These are phyloP conservation scores for Metallyticus violacea DNA, from an alignment of 2,888 invertebrate species.

Conservation along the genomic window DNA sequence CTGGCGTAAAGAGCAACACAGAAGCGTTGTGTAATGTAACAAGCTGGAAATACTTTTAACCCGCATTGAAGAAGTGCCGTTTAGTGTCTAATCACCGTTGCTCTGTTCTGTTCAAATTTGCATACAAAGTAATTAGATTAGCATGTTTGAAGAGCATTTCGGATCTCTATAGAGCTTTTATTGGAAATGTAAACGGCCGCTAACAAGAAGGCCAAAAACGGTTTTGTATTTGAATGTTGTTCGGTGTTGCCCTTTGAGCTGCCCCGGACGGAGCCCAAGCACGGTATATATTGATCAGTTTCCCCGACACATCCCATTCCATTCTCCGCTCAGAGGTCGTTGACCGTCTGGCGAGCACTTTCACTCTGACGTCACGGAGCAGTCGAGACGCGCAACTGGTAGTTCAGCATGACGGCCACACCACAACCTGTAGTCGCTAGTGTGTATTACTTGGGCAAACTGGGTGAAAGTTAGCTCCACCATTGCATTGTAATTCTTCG, in stretches of 20 bases:
- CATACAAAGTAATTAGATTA: no score
- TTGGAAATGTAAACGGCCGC: not conserved
- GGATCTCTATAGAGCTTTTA: not conserved
- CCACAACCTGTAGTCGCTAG: not conserved
- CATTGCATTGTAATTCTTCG: slow-evolving; percentile 10
- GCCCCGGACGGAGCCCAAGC: not conserved
- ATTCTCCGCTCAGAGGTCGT: not conserved
- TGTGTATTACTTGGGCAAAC: not conserved
- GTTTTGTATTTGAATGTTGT: not conserved
- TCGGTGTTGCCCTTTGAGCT: not conserved
- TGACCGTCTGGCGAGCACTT: slow-evolving; percentile 15
- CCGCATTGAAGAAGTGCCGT: no score
- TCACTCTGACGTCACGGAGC: slow-evolving; percentile 3
- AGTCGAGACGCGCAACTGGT: not conserved
- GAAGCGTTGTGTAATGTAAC: no score
- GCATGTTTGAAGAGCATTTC: no score
- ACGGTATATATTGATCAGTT: slow-evolving; percentile 6
- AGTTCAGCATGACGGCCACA: not conserved
- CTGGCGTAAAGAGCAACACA: no score
- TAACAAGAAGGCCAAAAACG: not conserved
- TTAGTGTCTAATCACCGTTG: no score
- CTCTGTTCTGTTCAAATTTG: no score
- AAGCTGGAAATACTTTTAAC: no score
- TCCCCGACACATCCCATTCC: not conserved
- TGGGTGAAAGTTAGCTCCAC: slow-evolving; percentile 2